These are phyloP conservation scores for Hypocryptadius cinnamomeus DNA, from an alignment of 2,113 vertebrate species.

Conservation along the genomic window DNA sequence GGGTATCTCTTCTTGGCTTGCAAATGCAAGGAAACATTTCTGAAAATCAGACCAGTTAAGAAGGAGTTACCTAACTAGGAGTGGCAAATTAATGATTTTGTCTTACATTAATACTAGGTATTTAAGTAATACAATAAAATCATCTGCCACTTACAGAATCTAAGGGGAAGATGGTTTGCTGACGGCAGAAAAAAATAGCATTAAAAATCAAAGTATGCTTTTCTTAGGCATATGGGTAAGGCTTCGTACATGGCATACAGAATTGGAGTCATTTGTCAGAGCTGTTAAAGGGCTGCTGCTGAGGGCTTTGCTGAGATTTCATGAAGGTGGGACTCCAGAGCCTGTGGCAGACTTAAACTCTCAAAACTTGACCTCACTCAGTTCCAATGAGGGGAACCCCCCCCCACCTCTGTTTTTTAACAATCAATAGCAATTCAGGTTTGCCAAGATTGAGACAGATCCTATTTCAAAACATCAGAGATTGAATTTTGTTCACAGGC, in stretches of 20 bases:
- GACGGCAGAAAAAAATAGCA: not conserved
- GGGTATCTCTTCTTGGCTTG: not conserved
- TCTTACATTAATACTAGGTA: not conserved
- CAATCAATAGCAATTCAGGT: conserved; percentile 4
- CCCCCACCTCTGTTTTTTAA: not conserved
- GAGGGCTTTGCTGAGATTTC: not conserved
- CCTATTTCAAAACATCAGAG: not conserved
- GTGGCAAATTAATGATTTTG: not conserved
- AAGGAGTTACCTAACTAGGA: not conserved
- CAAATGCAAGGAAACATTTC: not conserved
- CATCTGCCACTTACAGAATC: not conserved
- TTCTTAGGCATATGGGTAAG: not conserved
- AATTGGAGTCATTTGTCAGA: not conserved
- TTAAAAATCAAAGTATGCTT: not conserved
- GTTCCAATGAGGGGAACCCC: not conserved
- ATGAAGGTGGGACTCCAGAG: not conserved
- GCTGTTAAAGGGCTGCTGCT: not conserved
- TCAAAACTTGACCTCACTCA: not conserved
- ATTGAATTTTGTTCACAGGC: not conserved
- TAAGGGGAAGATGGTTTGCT: not conserved
- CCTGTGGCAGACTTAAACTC: not conserved
- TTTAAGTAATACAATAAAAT: not conserved
- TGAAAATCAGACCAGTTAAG: not conserved
- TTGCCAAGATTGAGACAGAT: not conserved
- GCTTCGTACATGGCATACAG: not conserved